Conservation (phyloP, 2,113 vertebrate species). For the Geococcyx californianus region DNA sequence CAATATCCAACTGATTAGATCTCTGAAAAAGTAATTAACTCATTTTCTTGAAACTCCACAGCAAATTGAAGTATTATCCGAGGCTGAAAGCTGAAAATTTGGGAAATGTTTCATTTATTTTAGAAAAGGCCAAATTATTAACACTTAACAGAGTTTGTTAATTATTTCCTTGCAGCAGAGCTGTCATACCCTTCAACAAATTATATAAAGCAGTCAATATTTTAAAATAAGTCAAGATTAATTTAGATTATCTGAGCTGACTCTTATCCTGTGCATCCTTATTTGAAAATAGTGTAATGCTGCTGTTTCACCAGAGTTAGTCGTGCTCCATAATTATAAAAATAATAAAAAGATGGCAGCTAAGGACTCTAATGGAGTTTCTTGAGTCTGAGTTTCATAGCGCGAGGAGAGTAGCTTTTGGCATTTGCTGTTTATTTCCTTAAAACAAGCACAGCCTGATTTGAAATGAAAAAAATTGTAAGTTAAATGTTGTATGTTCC, state of each 20-base stretch:
- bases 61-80: conserved; percentile 30
- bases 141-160: not conserved
- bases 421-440: not conserved
- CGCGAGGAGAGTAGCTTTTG: not conserved
- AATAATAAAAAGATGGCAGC: not conserved
- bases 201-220: not conserved
- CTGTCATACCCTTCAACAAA: not conserved
- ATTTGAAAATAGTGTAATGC: not conserved
- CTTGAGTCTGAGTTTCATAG: not conserved
- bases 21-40: conserved; percentile 49
- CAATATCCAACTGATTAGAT: conserved; percentile 30
- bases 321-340: not conserved
- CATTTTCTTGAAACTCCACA: conserved; percentile 33
- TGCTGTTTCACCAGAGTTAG: not conserved
- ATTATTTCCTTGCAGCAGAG: not conserved
- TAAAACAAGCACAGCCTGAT: not conserved
- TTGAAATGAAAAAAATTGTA: not conserved
- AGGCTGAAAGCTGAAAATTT: conserved; percentile 28
- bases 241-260: not conserved
- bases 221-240: not conserved
- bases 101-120: not conserved
- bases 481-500: not conserved
- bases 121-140: not conserved
- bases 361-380: not conserved
- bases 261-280: not conserved